A percentile compares a stretch with the other conserved stretches of the same genome.
These are phyloP conservation scores for Accipiter virgatus DNA, from an alignment of 2,113 vertebrate genomes.

Conservation along the genomic window DNA sequence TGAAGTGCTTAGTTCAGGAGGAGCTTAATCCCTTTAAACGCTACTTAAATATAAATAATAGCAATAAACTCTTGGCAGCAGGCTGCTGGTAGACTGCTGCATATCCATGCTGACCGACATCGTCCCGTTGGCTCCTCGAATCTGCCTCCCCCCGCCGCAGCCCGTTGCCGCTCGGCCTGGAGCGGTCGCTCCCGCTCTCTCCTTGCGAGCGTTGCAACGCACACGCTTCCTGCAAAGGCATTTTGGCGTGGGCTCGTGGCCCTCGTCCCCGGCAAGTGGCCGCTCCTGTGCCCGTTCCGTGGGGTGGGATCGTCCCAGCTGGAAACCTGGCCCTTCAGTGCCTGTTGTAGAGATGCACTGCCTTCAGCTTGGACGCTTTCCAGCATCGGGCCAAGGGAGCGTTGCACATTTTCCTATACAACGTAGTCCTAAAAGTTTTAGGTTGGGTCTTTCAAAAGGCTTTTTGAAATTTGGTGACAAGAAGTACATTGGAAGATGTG, in stretches of 20 bases:
- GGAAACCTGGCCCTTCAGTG: not conserved
- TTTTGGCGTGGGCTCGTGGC: accelerated
- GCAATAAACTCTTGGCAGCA: not conserved
- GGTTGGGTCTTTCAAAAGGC: not conserved
- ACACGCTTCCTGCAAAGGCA: not conserved
- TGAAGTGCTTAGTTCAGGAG: not conserved
- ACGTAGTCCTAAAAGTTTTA: not conserved
- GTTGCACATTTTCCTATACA: not conserved
- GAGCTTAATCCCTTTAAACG: not conserved
- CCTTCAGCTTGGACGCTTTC: not conserved
- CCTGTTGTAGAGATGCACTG: accelerated
- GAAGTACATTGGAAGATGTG: not conserved
- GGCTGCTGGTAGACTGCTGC: not conserved
- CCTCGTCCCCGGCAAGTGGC: accelerated
- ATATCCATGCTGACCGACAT: not conserved
- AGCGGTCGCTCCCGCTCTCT: not conserved
- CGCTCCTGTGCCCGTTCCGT: not conserved
- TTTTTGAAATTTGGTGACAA: not conserved
- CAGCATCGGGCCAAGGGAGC: not conserved
- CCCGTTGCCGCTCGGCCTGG: not conserved
- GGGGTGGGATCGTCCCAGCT: not conserved
- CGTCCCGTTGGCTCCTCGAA: not conserved
- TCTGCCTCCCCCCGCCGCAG: not conserved
- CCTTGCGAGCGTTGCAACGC: not conserved
- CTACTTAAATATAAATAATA: not conserved